Conservation (phyloP, 2,113 vertebrate genomes). For the Toxotes chatareus region DNA sequence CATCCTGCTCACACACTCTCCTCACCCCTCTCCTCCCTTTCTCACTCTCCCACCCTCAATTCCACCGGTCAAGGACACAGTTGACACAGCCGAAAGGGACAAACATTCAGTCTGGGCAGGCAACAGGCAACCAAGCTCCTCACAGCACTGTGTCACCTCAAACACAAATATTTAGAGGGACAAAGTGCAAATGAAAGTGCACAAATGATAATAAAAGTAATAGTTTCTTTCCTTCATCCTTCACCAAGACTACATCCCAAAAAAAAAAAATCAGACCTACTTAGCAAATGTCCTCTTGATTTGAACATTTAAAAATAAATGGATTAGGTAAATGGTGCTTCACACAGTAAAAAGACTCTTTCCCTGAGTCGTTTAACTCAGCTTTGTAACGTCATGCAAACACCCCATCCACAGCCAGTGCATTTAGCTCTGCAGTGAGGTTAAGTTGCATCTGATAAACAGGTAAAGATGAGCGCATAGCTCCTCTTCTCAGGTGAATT, state of each 20-base stretch:
- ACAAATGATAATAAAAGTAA: background rate
- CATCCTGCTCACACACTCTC: slow-evolving; percentile 64
- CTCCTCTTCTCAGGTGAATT: slow-evolving; percentile 2
- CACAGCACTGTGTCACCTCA: background rate
- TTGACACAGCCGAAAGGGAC: slow-evolving; percentile 54
- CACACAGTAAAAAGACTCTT: slow-evolving; percentile 36
- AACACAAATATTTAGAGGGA: slow-evolving; percentile 1
- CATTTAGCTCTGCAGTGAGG: slow-evolving; percentile 1
- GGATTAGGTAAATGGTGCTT: background rate
- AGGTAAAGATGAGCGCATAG: slow-evolving; percentile 7
- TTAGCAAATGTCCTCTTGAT: slow-evolving; percentile 14
- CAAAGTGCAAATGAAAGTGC: slow-evolving; percentile 41
- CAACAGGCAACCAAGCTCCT: slow-evolving; percentile 23
- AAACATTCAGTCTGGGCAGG: slow-evolving; percentile 41
- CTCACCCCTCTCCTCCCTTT: background rate
- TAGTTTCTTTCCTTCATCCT: slow-evolving; percentile 18
- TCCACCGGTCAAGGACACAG: slow-evolving; percentile 65
- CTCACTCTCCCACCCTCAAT: background rate
- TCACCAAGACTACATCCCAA: background rate
- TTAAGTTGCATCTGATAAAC: slow-evolving; percentile 34
- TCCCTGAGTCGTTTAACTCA: slow-evolving; percentile 2
- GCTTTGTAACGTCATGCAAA: slow-evolving; percentile 54
- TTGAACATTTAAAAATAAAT: slow-evolving; percentile 12
- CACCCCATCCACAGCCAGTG: background rate
- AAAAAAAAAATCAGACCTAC: background rate